Evolutionary conservation across 2,888 invertebrate species (phyloP).

Genomic region (Aspidiotus rigidus): DNA sequence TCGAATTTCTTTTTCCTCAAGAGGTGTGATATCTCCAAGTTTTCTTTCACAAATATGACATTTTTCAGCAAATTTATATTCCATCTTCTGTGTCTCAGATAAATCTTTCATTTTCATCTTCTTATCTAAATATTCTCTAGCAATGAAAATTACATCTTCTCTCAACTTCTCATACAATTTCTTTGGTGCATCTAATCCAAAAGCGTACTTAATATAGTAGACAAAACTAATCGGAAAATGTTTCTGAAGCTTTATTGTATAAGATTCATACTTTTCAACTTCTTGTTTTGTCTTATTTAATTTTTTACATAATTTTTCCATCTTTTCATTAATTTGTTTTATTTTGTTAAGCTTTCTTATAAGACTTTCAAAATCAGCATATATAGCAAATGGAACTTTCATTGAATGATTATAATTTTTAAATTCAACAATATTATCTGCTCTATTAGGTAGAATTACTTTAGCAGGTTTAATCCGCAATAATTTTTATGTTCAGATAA

Average conservation of each 20-base stretch:
- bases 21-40: neutral
- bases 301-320: constrained; percentile 8
- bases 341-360: constrained; percentile 6
- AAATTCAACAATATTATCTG: constrained; percentile 8
- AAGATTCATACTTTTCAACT: constrained; percentile 9
- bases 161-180: constrained; percentile 8
- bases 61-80: neutral
- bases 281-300: constrained; percentile 6
- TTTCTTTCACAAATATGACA: constrained; percentile 4
- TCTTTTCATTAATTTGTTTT: constrained; percentile 6
- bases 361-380: constrained; percentile 15
- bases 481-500: constrained; percentile 11
- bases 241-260: constrained; percentile 9
- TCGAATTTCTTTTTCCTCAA: neutral
- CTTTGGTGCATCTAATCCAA: constrained; percentile 11
- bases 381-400: constrained; percentile 13
- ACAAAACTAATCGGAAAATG: constrained; percentile 13
- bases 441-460: constrained; percentile 5
- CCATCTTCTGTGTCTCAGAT: constrained; percentile 4
- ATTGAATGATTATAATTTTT: constrained; percentile 14
- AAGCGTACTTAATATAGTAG: constrained; percentile 6
- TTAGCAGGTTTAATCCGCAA: constrained; percentile 6
- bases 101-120: constrained; percentile 2
- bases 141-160: constrained; percentile 4
- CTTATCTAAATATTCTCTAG: constrained; percentile 4